Conservation (phyloP, 2,888 invertebrate species). For the Clanis bilineata region DNA sequence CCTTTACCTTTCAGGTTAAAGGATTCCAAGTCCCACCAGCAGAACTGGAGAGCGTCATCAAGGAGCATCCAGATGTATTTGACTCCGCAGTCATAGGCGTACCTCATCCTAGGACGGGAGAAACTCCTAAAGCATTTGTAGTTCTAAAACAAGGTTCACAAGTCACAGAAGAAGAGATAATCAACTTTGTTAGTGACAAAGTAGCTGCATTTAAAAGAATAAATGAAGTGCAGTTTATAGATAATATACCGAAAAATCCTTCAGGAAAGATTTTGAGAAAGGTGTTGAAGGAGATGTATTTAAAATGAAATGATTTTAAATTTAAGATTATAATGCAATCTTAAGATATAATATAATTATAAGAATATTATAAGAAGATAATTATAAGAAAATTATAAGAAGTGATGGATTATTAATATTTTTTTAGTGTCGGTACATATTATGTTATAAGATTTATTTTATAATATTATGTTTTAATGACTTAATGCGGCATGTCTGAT, state of each 20-base stretch:
- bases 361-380: no score
- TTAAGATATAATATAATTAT: background rate
- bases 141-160: conserved; percentile 75
- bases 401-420: no score
- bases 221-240: conserved; percentile 84
- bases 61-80: conserved; percentile 86
- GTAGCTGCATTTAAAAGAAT: conserved; percentile 90
- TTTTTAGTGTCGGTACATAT: no score
- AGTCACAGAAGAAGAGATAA: conserved; percentile 79
- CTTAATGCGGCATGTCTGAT: no score
- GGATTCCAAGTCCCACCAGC: conserved; percentile 93
- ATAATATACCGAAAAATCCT: conserved; percentile 87
- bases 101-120: conserved; percentile 85
- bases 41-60: conserved; percentile 89
- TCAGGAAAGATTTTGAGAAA: conserved; percentile 90
- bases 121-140: conserved; percentile 89
- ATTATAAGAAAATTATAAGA: no score
- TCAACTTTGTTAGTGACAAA: conserved; percentile 83
- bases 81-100: conserved; percentile 94
- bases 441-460: no score
- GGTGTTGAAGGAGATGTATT: conserved; percentile 66
- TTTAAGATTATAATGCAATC: background rate
- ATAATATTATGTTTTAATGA: no score
- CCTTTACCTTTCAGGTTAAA: conserved; percentile 77
- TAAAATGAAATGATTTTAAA: conserved; percentile 21